These are phyloP conservation scores for Tanytarsus gracilentus DNA, from an alignment of 2,888 invertebrate genomes.

Conservation along the genomic window DNA sequence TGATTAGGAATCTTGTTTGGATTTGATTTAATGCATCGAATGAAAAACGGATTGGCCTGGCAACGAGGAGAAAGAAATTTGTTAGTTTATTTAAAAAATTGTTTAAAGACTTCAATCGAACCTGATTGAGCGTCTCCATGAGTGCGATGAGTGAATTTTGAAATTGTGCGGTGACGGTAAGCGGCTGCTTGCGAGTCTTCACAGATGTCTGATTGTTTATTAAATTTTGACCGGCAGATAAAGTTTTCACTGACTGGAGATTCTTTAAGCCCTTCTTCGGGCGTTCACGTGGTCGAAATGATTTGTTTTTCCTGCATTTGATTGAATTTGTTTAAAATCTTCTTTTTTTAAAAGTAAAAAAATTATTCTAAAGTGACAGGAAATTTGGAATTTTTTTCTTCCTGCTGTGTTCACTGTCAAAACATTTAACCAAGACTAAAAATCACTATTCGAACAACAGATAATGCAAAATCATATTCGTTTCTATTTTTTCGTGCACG, in stretches of 20 bases:
- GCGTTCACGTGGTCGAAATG: slow-evolving; percentile 76
- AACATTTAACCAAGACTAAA: slow-evolving; percentile 19
- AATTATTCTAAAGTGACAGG: background rate
- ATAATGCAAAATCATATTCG: slow-evolving; percentile 7
- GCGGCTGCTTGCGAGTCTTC: slow-evolving; percentile 73
- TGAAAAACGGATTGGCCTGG: slow-evolving; percentile 50
- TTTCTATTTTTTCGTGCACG: slow-evolving; percentile 8
- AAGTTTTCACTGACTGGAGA: slow-evolving; percentile 82
- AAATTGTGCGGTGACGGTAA: slow-evolving; percentile 92
- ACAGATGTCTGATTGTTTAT: slow-evolving; percentile 38
- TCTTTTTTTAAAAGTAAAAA: slow-evolving; percentile 1
- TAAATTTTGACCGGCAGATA: slow-evolving; percentile 52
- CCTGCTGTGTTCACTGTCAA: slow-evolving; percentile 19
- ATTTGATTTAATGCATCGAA: slow-evolving; percentile 91
- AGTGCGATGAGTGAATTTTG: slow-evolving; percentile 83
- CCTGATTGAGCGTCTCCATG: slow-evolving; percentile 86
- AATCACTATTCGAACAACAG: background rate
- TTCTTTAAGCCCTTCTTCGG: slow-evolving; percentile 83
- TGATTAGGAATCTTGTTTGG: slow-evolving; percentile 84
- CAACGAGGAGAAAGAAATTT: slow-evolving; percentile 16
- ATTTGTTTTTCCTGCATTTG: slow-evolving; percentile 76
- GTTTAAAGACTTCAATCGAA: slow-evolving; percentile 20
- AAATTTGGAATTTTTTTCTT: slow-evolving; percentile 16
- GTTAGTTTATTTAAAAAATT: background rate
- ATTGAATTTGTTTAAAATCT: background rate